phyloP scores from a whole-genome alignment of 2,888 invertebrate species.

The Hydroisotoma schaefferi region DNA sequence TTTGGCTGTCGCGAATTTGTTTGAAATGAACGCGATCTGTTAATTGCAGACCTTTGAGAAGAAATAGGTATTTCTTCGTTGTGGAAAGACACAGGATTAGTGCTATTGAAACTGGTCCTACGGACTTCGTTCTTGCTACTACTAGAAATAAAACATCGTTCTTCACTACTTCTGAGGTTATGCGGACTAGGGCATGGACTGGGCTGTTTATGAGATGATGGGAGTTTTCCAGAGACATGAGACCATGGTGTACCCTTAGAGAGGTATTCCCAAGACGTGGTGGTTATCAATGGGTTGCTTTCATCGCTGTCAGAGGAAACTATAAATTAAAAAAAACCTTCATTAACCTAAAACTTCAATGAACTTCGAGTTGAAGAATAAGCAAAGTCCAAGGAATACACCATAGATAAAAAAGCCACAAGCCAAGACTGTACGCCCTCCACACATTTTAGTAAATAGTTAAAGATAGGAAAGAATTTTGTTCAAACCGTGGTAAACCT shows the following conservation, averaged over 20 bases:
- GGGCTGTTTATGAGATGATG: background rate
- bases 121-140: background rate
- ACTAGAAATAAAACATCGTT: too few relatives aligned
- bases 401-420: too few relatives aligned
- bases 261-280: slow-evolving; percentile 44
- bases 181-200: background rate
- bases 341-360: background rate
- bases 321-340: background rate
- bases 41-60: background rate
- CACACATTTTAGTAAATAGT: background rate
- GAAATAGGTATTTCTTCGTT: background rate
- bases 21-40: background rate
- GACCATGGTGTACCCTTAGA: slow-evolving; percentile 31
- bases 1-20: background rate
- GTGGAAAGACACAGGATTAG: background rate
- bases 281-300: slow-evolving; percentile 27
- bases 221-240: background rate
- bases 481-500: slow-evolving; percentile 44
- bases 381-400: background rate
- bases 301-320: slow-evolving; percentile 20
- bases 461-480: slow-evolving; percentile 12
- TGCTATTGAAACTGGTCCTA: background rate
- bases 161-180: background rate
- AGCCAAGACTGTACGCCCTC: too few relatives aligned
- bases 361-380: background rate